A percentile compares a stretch with the other conserved stretches of the same genome.
phyloP scores from a whole-genome alignment of 2,888 invertebrate species.

The Ernsta delagoae region DNA sequence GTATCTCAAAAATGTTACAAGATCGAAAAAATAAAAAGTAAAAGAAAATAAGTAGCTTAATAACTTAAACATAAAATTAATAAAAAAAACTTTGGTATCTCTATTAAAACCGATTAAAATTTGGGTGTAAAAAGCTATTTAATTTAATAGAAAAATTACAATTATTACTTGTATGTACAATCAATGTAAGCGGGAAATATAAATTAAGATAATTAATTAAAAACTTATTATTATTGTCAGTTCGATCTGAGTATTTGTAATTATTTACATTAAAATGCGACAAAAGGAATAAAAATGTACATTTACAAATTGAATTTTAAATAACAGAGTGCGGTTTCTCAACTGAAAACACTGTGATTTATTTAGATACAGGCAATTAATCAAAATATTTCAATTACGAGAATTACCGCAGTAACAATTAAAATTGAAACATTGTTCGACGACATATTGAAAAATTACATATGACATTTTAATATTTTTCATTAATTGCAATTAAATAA shows the following conservation, averaged over 20 bases:
- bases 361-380: constrained; percentile 17
- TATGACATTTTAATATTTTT: too few relatives aligned
- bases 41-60: constrained; percentile 71
- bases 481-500: too few relatives aligned
- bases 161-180: constrained; percentile 74
- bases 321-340: constrained; percentile 24
- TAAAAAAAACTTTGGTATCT: constrained; percentile 83
- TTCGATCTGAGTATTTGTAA: constrained; percentile 80
- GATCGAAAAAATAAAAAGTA: constrained; percentile 62
- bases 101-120: constrained; percentile 82
- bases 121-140: constrained; percentile 76
- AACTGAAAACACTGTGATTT: constrained; percentile 38
- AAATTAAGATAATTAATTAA: constrained; percentile 69
- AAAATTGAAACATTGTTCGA: neutral
- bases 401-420: constrained; percentile 9
- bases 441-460: too few relatives aligned
- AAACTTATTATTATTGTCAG: constrained; percentile 82
- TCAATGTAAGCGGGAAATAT: constrained; percentile 58
- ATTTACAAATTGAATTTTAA: constrained; percentile 31
- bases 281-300: constrained; percentile 39
- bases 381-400: constrained; percentile 14
- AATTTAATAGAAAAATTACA: constrained; percentile 72
- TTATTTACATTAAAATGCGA: constrained; percentile 61
- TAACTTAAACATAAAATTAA: constrained; percentile 79
- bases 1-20: constrained; percentile 58